Conservation (phyloP, 2,113 vertebrate genomes). For the Elaphurus davidianus region DNA sequence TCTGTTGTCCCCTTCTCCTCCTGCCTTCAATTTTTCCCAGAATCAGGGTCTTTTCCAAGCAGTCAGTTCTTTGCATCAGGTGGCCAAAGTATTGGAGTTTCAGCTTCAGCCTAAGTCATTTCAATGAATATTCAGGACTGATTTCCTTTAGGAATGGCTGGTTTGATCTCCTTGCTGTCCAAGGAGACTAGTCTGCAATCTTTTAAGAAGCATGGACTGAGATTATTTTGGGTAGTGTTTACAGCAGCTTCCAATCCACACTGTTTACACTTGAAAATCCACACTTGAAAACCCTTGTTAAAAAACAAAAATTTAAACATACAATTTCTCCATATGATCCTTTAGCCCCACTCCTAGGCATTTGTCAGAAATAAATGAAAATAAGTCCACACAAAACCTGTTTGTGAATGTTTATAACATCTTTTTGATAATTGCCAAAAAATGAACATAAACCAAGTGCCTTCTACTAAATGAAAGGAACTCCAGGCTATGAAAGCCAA, state of each 20-base stretch:
- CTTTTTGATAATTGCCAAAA: neutral
- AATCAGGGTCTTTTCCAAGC: neutral
- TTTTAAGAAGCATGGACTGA: neutral
- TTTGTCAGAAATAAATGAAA: neutral
- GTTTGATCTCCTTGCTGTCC: neutral
- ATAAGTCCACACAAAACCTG: neutral
- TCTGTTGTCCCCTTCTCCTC: neutral
- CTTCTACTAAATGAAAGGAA: neutral
- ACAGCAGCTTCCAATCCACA: neutral
- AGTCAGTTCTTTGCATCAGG: neutral
- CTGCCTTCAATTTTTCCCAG: neutral
- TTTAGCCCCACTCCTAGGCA: neutral
- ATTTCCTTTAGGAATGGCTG: neutral
- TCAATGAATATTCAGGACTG: neutral
- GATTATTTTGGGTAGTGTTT: neutral
- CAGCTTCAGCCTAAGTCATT: neutral
- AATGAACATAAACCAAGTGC: neutral
- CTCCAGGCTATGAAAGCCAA: neutral
- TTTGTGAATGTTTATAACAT: neutral
- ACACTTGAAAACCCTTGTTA: slow-evolving; percentile 50
- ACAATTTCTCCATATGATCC: neutral
- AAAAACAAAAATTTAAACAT: neutral
- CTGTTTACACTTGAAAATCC: neutral
- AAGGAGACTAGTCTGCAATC: neutral
- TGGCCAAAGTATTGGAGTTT: neutral